Evolutionary conservation across 2,113 vertebrate species (phyloP), one percentile per base, ranked within the genome.

Genomic region (Stomatorhinus ivindoensis): DNA sequence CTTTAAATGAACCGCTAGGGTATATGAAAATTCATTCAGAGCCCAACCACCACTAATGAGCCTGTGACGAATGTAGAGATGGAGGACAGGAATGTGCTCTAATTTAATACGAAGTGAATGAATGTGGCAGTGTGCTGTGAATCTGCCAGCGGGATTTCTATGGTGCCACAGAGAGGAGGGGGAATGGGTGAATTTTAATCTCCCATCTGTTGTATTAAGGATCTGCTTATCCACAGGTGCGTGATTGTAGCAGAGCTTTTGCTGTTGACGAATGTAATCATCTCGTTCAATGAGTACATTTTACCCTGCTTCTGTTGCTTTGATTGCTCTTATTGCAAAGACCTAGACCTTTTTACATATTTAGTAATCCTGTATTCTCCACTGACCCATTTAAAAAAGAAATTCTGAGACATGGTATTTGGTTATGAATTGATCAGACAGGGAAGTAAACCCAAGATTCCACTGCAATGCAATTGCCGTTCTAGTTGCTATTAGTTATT

Each of bases 161-260:
- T 46, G n/a, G 47, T 47, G n/a, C 48, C 27, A 88, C 24, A 7
- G 8, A 24, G 82, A 47, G 46, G 17, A 80, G n/a, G 47, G 65
- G 31, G 69, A 88, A 82, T 31, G 39, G 31, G 31, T 39, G 88
- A 27, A 53, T 80, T 88, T 76, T 89, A 83, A 89, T 89, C 48
- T 55, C 69, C 44, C 73, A 89, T 69, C 88, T 89, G 65, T 35
- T 89, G 46, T 27, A 82, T 82, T 50, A 51, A 53, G 44, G 69
- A 47, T 39, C 65, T 89, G 44, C 73, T 84, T 89, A 51, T 89
- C 88, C 76, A 89, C 31, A 83, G 88, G 88, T 89, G 73, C 51
- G 9, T 17, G 51, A 84, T 89, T 19, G 42, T 89, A 51, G 88
- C 47, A 82, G 88, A 19, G 31, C 27, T 51, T 89, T 89, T 65